Conservation (phyloP, 2,113 vertebrate species). For the Macrotis lagotis region DNA sequence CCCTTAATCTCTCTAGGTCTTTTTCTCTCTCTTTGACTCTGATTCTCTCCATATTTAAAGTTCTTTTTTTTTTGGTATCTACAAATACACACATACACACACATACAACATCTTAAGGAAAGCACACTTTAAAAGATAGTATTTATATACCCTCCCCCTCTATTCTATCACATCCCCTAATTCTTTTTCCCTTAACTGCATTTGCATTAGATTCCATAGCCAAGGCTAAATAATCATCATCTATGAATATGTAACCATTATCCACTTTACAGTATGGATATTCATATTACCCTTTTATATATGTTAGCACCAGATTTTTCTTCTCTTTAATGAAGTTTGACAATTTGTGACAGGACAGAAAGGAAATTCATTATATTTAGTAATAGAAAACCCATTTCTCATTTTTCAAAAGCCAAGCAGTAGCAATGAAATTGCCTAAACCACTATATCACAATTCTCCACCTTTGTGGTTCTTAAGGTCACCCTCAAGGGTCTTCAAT, state of each 20-base stretch:
- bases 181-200: background rate
- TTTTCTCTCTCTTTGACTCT: background rate
- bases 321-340: constrained; percentile 86
- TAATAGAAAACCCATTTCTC: constrained; percentile 88
- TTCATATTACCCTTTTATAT: constrained; percentile 61
- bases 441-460: constrained; percentile 78
- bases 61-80: too few relatives aligned
- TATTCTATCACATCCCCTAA: background rate
- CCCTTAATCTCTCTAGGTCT: background rate
- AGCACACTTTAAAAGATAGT: constrained; percentile 31
- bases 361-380: constrained; percentile 89
- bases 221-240: background rate
- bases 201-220: background rate
- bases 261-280: constrained; percentile 26
- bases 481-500: constrained; percentile 84
- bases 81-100: background rate
- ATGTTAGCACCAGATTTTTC: constrained; percentile 68
- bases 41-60: background rate
- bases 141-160: constrained; percentile 10
- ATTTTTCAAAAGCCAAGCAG: constrained; percentile 81
- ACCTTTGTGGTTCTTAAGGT: constrained; percentile 82
- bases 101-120: background rate
- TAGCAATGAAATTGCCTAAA: constrained; percentile 84
- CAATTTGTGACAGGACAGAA: constrained; percentile 86
- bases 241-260: background rate